Evolutionary conservation across 2,113 vertebrate species (phyloP).

Genomic region (Poeciliopsis retropinna): DNA sequence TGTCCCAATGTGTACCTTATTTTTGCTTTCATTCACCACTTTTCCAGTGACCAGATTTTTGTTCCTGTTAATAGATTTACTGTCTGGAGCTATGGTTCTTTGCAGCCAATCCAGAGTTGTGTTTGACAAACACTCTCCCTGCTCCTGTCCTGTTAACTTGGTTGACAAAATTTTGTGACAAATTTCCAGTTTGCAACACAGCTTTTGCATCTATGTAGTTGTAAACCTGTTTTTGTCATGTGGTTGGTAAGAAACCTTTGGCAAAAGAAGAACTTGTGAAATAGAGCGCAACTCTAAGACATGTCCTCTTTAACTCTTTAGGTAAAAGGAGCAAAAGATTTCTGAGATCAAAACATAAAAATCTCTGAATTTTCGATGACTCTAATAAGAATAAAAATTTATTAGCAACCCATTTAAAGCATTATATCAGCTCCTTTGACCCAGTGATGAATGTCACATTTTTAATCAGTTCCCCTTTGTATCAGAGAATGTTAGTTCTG

Average conservation of each 20-base stretch:
- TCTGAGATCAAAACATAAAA: too few relatives aligned
- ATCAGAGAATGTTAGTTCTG: not conserved
- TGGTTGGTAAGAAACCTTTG: not conserved
- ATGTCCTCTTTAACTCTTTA: not conserved
- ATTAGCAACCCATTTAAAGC: not conserved
- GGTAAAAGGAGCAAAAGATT: too few relatives aligned
- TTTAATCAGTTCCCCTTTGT: not conserved
- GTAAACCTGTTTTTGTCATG: not conserved
- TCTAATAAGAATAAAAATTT: too few relatives aligned
- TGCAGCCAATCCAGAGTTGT: too few relatives aligned
- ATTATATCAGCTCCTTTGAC: not conserved
- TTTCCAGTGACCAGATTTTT: not conserved
- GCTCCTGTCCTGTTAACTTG: not conserved
- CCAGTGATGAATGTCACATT: not conserved
- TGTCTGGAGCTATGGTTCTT: too few relatives aligned
- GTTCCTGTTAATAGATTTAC: too few relatives aligned
- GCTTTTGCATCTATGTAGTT: not conserved
- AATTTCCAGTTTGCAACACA: not conserved
- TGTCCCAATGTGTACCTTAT: too few relatives aligned
- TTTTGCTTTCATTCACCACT: not conserved
- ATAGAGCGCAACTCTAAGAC: not conserved
- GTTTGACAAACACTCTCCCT: not conserved
- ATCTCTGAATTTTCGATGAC: too few relatives aligned
- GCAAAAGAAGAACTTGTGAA: not conserved
- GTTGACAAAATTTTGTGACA: not conserved